Evolutionary conservation across 1,140 invertebrate genomes (phyloP).

Genomic region (Drosophila lowei): DNA sequence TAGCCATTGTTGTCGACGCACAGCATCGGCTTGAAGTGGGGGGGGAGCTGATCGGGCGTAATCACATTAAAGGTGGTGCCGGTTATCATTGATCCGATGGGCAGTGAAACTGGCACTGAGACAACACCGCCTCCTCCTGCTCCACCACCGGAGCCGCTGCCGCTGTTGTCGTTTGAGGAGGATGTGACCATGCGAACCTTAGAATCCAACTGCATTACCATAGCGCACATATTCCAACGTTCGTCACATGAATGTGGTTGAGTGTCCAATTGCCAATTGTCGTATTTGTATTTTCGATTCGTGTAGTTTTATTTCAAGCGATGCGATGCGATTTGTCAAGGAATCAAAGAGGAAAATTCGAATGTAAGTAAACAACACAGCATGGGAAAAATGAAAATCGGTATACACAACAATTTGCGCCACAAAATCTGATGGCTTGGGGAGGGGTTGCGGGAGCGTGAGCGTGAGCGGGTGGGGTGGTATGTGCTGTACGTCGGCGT

Average conservation of each 20-base stretch:
- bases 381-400: constrained; percentile 81
- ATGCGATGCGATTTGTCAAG: constrained; percentile 50
- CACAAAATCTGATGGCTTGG: constrained; percentile 54
- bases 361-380: constrained; percentile 81
- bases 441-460: constrained; percentile 20
- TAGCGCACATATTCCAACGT: constrained; percentile 69
- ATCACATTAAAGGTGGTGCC: constrained; percentile 93
- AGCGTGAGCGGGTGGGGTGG: constrained; percentile 33
- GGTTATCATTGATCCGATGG: constrained; percentile 91
- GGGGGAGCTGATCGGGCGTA: constrained; percentile 91
- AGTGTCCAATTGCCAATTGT: constrained; percentile 31
- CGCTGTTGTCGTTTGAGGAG: constrained; percentile 79
- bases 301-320: constrained; percentile 22
- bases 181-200: constrained; percentile 82
- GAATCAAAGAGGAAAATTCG: constrained; percentile 74
- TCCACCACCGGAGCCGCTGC: constrained; percentile 59
- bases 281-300: constrained; percentile 22
- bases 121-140: constrained; percentile 62
- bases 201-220: constrained; percentile 82
- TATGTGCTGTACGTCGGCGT: constrained; percentile 23
- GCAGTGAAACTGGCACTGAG: constrained; percentile 87
- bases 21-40: constrained; percentile 91
- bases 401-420: constrained; percentile 82
- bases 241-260: constrained; percentile 56
- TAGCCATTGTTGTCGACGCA: constrained; percentile 92